Percentiles rank a stretch among this genome's conserved stretches.
phyloP scores from a whole-genome alignment of 2,113 vertebrate genomes.

The Dicerorhinus sumatrensis region DNA sequence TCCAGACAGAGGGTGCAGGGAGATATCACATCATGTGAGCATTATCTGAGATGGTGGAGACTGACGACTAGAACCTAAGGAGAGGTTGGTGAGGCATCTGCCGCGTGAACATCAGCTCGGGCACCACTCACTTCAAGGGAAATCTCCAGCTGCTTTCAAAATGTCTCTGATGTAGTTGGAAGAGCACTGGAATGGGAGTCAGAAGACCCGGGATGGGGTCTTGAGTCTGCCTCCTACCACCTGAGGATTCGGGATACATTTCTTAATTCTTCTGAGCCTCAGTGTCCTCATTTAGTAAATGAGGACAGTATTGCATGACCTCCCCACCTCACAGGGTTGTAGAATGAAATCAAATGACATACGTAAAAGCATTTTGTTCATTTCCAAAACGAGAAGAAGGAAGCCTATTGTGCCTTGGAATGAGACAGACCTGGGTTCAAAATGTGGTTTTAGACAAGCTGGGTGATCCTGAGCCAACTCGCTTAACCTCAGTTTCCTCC shows the following conservation, averaged over 20 bases:
- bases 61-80: neutral
- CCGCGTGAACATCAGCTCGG: neutral
- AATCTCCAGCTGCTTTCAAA: neutral
- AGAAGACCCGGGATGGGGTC: neutral
- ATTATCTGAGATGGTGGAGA: neutral
- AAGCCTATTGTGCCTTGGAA: neutral
- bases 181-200: neutral
- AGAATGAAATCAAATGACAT: neutral
- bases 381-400: neutral
- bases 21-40: no score
- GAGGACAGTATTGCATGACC: neutral
- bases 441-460: neutral
- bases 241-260: neutral
- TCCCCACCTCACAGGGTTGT: neutral
- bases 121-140: accelerated
- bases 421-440: neutral
- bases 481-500: neutral
- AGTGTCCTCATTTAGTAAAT: neutral
- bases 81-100: neutral
- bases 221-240: neutral
- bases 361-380: neutral
- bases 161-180: neutral
- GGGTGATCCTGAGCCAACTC: neutral
- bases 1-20: neutral
- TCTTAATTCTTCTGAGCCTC: neutral